Evolutionary conservation across 2,113 vertebrate genomes (phyloP), one percentile per base, ranked within the genome.

Genomic region (Alligator sinensis): DNA sequence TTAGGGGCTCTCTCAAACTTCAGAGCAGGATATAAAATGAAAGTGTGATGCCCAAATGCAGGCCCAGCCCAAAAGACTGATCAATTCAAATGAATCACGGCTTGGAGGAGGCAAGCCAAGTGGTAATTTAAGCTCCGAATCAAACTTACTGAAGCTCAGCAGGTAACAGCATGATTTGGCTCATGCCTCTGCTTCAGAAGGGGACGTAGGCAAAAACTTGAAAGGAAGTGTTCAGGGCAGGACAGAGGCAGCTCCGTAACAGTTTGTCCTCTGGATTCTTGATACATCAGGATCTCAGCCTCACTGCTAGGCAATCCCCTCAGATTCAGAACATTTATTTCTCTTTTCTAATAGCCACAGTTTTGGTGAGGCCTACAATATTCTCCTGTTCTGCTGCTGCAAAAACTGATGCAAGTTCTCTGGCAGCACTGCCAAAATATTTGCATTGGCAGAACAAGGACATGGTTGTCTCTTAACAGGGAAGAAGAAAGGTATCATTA

Each of bases 51-150:
- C 62, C 86, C 79, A 62, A 82, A 76, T 96, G 82, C 95, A 63
- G 21, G 0, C 57, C 66, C 88, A 78, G 87, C 94, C 59, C 93
- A 0, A 63, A 64, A 6, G 24, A 79, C 84, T 93, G 88, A 96
- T 96, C 94, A 93, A 93, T 96, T 95, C 87, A 63, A 83, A 15
- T 95, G 95, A 96, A 89, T 95, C 94, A 96, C 83, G 77, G 24
- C 91, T 24, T 2, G 57, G 30, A 91, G 66, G 63, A 92, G 81
- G 80, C 28, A 27, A 70, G 89, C 87, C 70, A 62, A 79, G 86
- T 81, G 61, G 68, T 63, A 89, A 94, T 94, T 96, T 85, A 92
- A 86, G 55, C 86, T 60, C 92, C 25, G 79, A 19, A 74, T 94
- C 89, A 95, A 92, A 92, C 83, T 93, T 68, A 79, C 83, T 92